Percentiles rank a stretch among this genome's conserved stretches.
Evolutionary conservation across 2,797 vertebrate genomes (phyloP).

Genomic region (Hydrophis major): DNA sequence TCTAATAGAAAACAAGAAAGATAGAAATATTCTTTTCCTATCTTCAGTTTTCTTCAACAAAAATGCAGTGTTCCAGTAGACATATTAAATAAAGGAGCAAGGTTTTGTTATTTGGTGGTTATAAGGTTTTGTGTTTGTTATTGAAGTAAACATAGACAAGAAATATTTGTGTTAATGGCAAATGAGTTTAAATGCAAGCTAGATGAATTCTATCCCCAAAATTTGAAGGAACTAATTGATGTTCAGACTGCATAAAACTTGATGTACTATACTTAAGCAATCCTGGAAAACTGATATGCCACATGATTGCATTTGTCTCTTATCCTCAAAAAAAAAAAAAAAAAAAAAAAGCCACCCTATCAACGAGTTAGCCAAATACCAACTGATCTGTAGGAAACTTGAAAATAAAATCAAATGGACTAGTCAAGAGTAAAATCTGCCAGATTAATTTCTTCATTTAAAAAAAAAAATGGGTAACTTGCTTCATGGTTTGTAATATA

Average conservation of each 20-base stretch:
- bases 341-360: neutral
- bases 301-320: neutral
- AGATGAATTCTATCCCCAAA: neutral
- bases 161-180: neutral
- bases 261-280: neutral
- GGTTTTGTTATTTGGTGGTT: too few relatives aligned
- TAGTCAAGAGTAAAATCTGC: neutral
- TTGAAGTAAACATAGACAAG: neutral
- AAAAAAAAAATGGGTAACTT: too few relatives aligned
- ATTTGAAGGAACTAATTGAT: neutral
- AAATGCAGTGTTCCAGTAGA: neutral
- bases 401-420: neutral
- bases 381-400: neutral
- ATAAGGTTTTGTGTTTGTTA: neutral
- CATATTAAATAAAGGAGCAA: neutral
- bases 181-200: neutral
- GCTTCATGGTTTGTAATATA: neutral
- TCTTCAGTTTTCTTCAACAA: neutral
- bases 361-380: neutral
- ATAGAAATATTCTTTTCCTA: neutral
- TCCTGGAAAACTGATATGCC: neutral
- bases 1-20: neutral
- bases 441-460: neutral
- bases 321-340: neutral
- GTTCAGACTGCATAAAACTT: neutral